Evolutionary conservation across 1,140 invertebrate genomes (phyloP).

Genomic region (Papilio glaucus): DNA sequence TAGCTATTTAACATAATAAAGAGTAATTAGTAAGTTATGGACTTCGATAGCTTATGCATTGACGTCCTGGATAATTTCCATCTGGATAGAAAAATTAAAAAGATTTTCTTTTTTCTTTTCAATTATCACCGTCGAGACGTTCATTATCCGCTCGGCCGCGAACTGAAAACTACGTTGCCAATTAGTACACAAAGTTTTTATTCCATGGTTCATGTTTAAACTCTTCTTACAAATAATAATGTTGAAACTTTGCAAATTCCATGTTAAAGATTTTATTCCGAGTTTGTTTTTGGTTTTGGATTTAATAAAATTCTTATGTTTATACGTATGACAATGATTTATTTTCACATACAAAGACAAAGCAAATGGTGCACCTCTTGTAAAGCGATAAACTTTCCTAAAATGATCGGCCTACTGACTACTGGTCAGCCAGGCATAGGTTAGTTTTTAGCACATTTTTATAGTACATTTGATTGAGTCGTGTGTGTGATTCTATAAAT

Average conservation of each 20-base stretch:
- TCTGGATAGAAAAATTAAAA: not conserved
- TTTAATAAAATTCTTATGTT: not conserved
- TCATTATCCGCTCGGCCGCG: not conserved
- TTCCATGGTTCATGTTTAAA: not conserved
- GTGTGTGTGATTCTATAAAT: too few relatives aligned
- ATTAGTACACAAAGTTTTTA: not conserved
- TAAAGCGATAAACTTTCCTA: too few relatives aligned
- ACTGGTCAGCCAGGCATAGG: too few relatives aligned
- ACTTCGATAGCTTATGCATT: not conserved
- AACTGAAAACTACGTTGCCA: constrained; percentile 12
- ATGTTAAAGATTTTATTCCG: not conserved
- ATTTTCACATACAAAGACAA: too few relatives aligned
- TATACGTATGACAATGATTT: not conserved
- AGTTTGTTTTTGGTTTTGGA: not conserved
- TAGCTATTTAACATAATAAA: not conserved
- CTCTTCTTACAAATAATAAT: not conserved
- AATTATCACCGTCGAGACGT: not conserved
- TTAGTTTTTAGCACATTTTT: too few relatives aligned
- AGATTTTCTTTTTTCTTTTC: not conserved
- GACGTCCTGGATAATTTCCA: not conserved
- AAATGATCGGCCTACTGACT: too few relatives aligned
- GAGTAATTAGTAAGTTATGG: not conserved
- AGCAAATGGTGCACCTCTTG: too few relatives aligned
- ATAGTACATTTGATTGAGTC: too few relatives aligned
- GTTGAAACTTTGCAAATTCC: not conserved